phyloP scores from a whole-genome alignment of 2,797 vertebrate species.

The Allobates femoralis region DNA sequence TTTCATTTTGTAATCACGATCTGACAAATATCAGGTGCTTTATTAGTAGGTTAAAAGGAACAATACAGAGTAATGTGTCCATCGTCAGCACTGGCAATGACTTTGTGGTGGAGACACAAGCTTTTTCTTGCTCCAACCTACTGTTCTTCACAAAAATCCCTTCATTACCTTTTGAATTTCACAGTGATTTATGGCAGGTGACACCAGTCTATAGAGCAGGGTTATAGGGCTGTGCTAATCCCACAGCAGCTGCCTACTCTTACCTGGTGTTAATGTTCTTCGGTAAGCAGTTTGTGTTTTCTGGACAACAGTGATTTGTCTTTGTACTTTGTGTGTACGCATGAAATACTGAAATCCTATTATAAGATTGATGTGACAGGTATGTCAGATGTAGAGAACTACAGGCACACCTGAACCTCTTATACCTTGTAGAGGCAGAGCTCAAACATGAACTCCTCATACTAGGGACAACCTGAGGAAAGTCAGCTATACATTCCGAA shows the following conservation, averaged over 20 bases:
- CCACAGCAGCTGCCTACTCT: conserved; percentile 29
- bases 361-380: conserved; percentile 32
- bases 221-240: conserved; percentile 35
- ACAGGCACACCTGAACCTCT: conserved; percentile 32
- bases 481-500: conserved; percentile 32
- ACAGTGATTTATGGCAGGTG: conserved; percentile 42
- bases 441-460: conserved; percentile 4
- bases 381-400: conserved; percentile 47
- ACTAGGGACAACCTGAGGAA: neutral
- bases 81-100: neutral
- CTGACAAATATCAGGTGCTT: too few relatives aligned
- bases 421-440: conserved; percentile 4
- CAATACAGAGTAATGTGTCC: too few relatives aligned
- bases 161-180: conserved; percentile 27
- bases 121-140: neutral
- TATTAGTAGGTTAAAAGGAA: too few relatives aligned
- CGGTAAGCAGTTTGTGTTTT: conserved; percentile 38
- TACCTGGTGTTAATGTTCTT: conserved; percentile 46
- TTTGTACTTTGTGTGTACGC: conserved; percentile 31
- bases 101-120: neutral
- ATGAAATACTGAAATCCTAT: conserved; percentile 36
- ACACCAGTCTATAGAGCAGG: conserved; percentile 20
- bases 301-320: conserved; percentile 28
- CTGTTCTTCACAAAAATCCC: conserved; percentile 16
- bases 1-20: too few relatives aligned